Base-by-base conservation (phyloP, 2,888 invertebrate species). In the Caenorhabditis virilis region DNA sequence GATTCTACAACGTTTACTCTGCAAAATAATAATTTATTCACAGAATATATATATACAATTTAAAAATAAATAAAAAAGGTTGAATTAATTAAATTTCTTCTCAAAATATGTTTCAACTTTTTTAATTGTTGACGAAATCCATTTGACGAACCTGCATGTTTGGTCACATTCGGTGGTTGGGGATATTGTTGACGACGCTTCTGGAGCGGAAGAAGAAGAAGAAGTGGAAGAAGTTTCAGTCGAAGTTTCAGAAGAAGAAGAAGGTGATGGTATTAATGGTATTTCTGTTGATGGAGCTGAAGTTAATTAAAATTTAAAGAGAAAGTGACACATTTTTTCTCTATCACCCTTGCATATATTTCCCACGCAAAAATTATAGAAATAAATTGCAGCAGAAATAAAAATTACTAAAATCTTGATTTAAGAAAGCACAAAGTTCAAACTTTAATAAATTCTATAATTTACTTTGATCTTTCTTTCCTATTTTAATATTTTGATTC, bases 121-220 rank as follows among this genome's bases (percentile, higher is more conserved):
- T 47, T 58, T 49, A 51, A 58, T 55, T 36, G 58, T 55, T 27
- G 46, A 47, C 55, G 56, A 38, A 30, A 64, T 64, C 64, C 64
- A 64, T 30, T 33, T 47, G 50, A 64, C 64, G 64, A 64, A 64
- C 64, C 64, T 64, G 58, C 64, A 64, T 26, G 58, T 64, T 54
- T 58, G 51, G 27, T 46, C 47, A 45, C 64, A 64, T 42, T 64
- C 35, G 9, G n/a, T 18, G 7, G 33, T 18, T 35, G 2, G 1
- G n/a, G 20, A 9, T 35, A 16, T 13, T 23, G 5, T 20, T 43
- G 43, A 11, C 23, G 43, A 6, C 22, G 43, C 6, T 18, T 38
- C 33, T 11, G 41, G 18, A 26, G 26, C 6, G 43, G 26, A 20
- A 22, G 43, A 26, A 13, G 26, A 43, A 16, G 43, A n/a, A 13